A percentile compares a stretch with the other conserved stretches of the same genome.
Conservation (phyloP, 2,113 vertebrate genomes). For the Polyodon spathula region DNA sequence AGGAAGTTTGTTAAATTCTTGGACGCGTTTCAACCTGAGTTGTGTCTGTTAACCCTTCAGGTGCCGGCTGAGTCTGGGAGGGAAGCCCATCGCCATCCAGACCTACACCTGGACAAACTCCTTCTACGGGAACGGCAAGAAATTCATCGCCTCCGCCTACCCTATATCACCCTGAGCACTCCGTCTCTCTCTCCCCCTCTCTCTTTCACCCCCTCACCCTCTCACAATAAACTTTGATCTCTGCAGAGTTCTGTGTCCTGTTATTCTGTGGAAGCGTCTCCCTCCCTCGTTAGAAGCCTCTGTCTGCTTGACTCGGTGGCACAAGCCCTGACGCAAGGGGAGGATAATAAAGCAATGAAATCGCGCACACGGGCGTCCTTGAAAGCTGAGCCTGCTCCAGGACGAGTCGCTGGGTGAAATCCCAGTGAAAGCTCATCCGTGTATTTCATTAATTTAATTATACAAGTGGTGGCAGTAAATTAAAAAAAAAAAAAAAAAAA, state of each 20-base stretch:
- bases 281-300: slow-evolving; percentile 15
- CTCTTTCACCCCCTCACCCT: slow-evolving; percentile 45
- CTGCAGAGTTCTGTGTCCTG: slow-evolving; percentile 41
- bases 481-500: no score
- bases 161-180: slow-evolving; percentile 43
- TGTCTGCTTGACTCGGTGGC: slow-evolving; percentile 13
- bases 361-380: no score
- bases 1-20: no score
- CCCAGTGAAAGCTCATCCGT: no score
- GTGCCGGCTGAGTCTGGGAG: slow-evolving; percentile 72
- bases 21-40: background rate
- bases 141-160: slow-evolving; percentile 75
- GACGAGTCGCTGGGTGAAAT: no score
- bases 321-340: no score
- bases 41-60: slow-evolving; percentile 39
- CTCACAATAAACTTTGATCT: slow-evolving; percentile 49
- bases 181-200: slow-evolving; percentile 17
- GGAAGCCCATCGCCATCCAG: slow-evolving; percentile 63
- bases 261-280: slow-evolving; percentile 27
- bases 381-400: no score
- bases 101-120: slow-evolving; percentile 82
- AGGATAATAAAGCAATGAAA: no score
- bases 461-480: no score
- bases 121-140: slow-evolving; percentile 65
- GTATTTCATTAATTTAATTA: no score